phyloP scores from a whole-genome alignment of 1,140 invertebrate genomes.

The Drosophila eugracilis region DNA sequence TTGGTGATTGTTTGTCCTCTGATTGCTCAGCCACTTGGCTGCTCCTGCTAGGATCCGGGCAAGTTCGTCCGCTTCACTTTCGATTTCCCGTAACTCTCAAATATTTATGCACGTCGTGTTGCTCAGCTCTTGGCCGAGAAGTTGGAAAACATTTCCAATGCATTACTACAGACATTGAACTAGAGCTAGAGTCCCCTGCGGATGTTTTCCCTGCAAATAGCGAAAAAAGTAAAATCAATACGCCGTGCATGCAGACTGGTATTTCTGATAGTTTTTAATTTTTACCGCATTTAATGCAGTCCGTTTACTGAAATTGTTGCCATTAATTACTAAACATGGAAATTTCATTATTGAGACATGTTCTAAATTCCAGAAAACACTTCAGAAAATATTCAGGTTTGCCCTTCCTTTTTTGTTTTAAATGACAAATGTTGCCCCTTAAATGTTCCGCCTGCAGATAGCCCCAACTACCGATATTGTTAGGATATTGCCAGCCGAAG shows the following conservation, averaged over 20 bases:
- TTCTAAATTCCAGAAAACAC: too few species aligned
- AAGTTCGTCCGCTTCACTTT: slow-evolving; percentile 41
- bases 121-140: slow-evolving; percentile 49
- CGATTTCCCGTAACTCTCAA: slow-evolving; percentile 51
- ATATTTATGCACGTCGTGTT: slow-evolving; percentile 65
- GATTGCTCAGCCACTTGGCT: slow-evolving; percentile 18
- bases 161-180: slow-evolving; percentile 37
- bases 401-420: too few species aligned
- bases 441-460: too few species aligned
- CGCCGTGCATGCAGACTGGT: slow-evolving; percentile 5
- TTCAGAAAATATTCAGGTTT: too few species aligned
- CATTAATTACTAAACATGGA: slow-evolving; percentile 69
- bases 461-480: too few species aligned
- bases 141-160: slow-evolving; percentile 50
- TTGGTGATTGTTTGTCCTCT: slow-evolving; percentile 11
- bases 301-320: slow-evolving; percentile 29
- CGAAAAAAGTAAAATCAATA: slow-evolving; percentile 9
- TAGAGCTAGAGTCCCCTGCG: slow-evolving; percentile 16
- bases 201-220: slow-evolving; percentile 42
- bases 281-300: slow-evolving; percentile 49
- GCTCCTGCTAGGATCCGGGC: not conserved
- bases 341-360: slow-evolving; percentile 72
- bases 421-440: too few species aligned
- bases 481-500: too few species aligned
- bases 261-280: slow-evolving; percentile 60